A percentile compares a stretch with the other conserved stretches of the same genome.
Evolutionary conservation across 2,113 vertebrate genomes (phyloP).

Genomic region (Neolamprologus kungweensis): DNA sequence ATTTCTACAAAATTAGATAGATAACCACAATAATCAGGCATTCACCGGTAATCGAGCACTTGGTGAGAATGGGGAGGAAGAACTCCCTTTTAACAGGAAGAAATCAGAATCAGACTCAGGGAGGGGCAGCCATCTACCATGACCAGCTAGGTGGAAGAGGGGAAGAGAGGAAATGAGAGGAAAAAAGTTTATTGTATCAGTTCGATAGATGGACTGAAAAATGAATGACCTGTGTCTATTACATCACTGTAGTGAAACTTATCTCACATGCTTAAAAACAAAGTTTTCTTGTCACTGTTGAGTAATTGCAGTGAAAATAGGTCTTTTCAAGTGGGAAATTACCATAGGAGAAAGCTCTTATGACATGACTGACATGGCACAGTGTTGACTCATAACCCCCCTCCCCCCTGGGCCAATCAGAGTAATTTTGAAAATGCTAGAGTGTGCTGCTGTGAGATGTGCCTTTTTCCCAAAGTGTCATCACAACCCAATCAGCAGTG

Average conservation of each 20-base stretch:
- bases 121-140: background rate
- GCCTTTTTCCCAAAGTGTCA: conserved; percentile 7
- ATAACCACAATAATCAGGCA: background rate
- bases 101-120: background rate
- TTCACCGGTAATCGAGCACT: rapidly evolving
- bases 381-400: background rate
- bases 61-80: background rate
- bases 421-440: conserved; percentile 9
- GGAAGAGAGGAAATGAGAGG: background rate
- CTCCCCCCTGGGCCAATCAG: conserved; percentile 12
- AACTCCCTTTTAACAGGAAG: background rate
- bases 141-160: background rate
- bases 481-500: conserved; percentile 23
- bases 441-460: conserved; percentile 3
- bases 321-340: background rate
- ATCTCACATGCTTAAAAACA: background rate
- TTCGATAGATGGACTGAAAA: background rate
- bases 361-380: background rate
- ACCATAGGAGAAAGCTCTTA: background rate
- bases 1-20: background rate
- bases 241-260: background rate
- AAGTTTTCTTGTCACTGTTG: background rate
- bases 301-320: background rate
- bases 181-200: background rate
- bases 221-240: background rate